Conservation (phyloP, 2,888 invertebrate species). For the Trimorus sp. region DNA sequence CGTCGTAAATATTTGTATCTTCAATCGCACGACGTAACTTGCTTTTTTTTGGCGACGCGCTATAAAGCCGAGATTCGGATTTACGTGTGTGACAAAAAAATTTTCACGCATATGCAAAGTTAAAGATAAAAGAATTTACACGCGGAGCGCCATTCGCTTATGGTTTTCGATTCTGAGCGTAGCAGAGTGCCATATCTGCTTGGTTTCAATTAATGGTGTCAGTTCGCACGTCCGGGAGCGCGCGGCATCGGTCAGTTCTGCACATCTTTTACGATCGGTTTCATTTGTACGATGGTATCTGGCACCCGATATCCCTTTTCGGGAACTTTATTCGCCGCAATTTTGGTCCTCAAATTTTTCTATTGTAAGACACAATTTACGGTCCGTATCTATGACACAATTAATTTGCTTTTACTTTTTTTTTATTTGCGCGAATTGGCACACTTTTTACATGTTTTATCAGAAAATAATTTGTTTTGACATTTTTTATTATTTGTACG, state of each 20-base stretch:
- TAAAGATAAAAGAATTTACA: constrained; percentile 51
- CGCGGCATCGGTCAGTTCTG: neutral
- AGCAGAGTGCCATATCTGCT: constrained; percentile 38
- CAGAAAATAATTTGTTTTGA: too few species aligned
- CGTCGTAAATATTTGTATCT: constrained; percentile 57
- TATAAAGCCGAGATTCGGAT: constrained; percentile 44
- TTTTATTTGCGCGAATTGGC: too few species aligned
- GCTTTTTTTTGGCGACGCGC: constrained; percentile 42
- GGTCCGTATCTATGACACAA: too few species aligned
- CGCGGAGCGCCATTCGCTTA: constrained; percentile 47
- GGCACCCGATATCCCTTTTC: neutral
- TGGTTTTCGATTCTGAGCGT: constrained; percentile 30
- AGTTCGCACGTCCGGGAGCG: neutral
- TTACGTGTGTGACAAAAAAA: constrained; percentile 31
- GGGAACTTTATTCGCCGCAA: neutral
- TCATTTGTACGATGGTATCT: neutral
- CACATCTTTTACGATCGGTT: neutral
- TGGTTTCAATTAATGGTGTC: constrained; percentile 46
- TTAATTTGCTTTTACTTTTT: too few species aligned
- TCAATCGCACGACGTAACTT: constrained; percentile 43
- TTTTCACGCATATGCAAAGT: constrained; percentile 52
- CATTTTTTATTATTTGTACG: too few species aligned
- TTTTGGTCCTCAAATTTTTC: neutral
- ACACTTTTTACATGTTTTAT: too few species aligned
- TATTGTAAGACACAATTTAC: too few species aligned